Conservation (phyloP, 2,888 invertebrate genomes). For the Mechanitis mazaeus region DNA sequence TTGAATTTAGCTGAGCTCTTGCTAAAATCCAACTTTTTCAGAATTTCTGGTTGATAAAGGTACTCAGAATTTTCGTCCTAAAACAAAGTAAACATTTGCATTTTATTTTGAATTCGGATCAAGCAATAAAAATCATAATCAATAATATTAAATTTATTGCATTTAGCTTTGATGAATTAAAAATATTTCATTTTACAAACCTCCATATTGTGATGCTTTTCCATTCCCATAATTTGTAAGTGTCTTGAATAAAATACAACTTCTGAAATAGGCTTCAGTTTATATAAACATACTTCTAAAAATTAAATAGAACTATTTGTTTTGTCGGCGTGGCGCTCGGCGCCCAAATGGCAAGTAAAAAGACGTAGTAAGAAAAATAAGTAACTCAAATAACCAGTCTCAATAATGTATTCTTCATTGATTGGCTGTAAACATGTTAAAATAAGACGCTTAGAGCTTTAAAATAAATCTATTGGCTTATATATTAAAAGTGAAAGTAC, state of each 20-base stretch:
- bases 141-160: background rate
- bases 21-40: slow-evolving; percentile 80
- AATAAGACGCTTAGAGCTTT: slow-evolving; percentile 1
- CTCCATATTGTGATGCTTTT: slow-evolving; percentile 42
- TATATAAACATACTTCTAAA: background rate
- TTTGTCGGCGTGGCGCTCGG: slow-evolving; percentile 22
- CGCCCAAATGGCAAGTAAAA: slow-evolving; percentile 3
- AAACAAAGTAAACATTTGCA: slow-evolving; percentile 24
- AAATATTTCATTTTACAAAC: slow-evolving; percentile 37
- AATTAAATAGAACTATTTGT: background rate
- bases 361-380: background rate
- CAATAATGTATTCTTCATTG: slow-evolving; percentile 12
- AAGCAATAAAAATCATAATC: background rate
- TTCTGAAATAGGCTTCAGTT: slow-evolving; percentile 9
- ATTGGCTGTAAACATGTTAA: slow-evolving; percentile 19
- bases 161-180: background rate
- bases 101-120: too few relatives aligned
- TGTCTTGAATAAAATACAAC: slow-evolving; percentile 7
- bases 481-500: slow-evolving; percentile 23
- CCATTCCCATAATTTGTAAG: slow-evolving; percentile 53
- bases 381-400: background rate
- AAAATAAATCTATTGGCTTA: slow-evolving; percentile 21
- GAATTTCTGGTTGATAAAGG: slow-evolving; percentile 81
- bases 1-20: slow-evolving; percentile 80
- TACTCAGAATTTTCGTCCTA: slow-evolving; percentile 70